phyloP scores from a whole-genome alignment of 1,140 invertebrate genomes.

The Drosophila trapezifrons region DNA sequence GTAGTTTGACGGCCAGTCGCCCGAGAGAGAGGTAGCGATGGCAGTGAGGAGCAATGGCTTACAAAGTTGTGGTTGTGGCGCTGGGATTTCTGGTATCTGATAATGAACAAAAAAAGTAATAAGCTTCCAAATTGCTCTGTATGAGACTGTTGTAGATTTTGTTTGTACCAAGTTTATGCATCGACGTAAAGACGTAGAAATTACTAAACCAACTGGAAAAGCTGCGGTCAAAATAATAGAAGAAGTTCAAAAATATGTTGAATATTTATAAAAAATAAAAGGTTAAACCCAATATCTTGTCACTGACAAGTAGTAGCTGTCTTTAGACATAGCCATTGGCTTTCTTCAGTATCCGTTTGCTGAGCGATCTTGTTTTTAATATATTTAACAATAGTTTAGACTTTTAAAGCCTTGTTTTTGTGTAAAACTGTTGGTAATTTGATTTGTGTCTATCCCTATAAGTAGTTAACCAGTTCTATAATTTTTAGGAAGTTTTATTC shows the following conservation, averaged over 20 bases:
- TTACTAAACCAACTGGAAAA: slow-evolving; percentile 11
- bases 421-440: not conserved
- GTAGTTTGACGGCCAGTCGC: slow-evolving; percentile 48
- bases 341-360: too few species aligned
- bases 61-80: slow-evolving; percentile 64
- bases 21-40: slow-evolving; percentile 15
- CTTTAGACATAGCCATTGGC: slow-evolving; percentile 6
- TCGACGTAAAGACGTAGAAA: slow-evolving; percentile 39
- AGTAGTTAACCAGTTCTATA: too few species aligned
- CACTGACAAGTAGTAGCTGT: too few species aligned
- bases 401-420: not conserved
- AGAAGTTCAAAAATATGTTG: not conserved
- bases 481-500: too few species aligned
- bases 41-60: slow-evolving; percentile 41
- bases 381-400: not conserved
- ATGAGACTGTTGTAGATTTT: slow-evolving; percentile 78
- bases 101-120: slow-evolving; percentile 44
- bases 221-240: slow-evolving; percentile 14
- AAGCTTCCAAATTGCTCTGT: slow-evolving; percentile 80
- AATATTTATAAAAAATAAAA: not conserved
- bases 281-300: too few species aligned
- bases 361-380: too few species aligned
- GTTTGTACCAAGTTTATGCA: slow-evolving; percentile 52
- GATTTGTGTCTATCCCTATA: too few species aligned
- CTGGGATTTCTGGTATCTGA: slow-evolving; percentile 66